Conservation (phyloP, 2,797 vertebrate genomes). For the Coluber constrictor region DNA sequence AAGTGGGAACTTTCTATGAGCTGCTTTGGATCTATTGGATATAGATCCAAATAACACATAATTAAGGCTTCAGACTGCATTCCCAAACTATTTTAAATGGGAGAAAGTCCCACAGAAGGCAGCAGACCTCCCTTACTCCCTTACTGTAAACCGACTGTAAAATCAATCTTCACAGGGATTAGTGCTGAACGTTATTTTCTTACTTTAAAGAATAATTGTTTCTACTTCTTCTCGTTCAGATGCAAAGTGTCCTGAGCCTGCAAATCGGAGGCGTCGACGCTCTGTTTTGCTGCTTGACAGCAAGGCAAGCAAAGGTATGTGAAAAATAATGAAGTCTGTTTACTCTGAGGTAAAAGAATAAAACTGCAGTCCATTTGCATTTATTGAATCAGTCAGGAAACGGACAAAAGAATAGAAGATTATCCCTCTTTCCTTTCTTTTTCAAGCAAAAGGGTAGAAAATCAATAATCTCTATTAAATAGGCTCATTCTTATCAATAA, state of each 20-base stretch:
- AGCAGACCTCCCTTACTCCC: background rate
- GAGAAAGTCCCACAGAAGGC: background rate
- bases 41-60: background rate
- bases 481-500: background rate
- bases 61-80: background rate
- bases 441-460: background rate
- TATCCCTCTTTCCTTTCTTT: background rate
- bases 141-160: background rate
- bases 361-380: too few relatives aligned
- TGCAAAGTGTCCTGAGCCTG: conserved; percentile 45
- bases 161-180: background rate
- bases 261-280: conserved; percentile 61
- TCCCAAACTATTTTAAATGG: background rate
- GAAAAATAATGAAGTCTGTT: background rate
- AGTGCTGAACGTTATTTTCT: background rate
- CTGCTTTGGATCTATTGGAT: too few relatives aligned
- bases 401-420: background rate
- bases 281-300: conserved; percentile 63
- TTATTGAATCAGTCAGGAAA: background rate
- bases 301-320: conserved; percentile 73
- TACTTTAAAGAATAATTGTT: background rate
- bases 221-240: conserved; percentile 44
- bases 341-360: too few relatives aligned
- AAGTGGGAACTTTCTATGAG: background rate
- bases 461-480: background rate